Evolutionary conservation across 2,888 invertebrate genomes (phyloP), one percentile per base, ranked within the genome.

Genomic region (Orthosia incerta): DNA sequence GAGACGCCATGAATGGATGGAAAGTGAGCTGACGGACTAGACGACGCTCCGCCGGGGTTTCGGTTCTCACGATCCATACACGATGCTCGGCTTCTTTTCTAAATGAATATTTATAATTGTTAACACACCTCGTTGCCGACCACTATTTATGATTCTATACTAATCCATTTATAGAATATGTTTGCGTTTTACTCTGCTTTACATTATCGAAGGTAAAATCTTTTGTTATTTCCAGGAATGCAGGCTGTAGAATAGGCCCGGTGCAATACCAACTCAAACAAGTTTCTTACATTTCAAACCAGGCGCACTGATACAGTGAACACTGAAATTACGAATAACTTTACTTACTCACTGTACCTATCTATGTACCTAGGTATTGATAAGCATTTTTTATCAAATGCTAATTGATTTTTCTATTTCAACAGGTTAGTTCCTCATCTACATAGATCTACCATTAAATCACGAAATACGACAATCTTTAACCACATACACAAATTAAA

Each of bases 1-100:
- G 91, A 93, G 93, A 90, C 90, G 89, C 95, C 95, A 93, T 95
- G 95, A 96, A 96, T 96, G 96, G 95, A 90, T 95, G 95, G 96
- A 95, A 96, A 96, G 96, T 94, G 93, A 94, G 93, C 91, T 92
- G 92, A 86, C 91, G 88, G 91, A 90, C 93, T 90, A 93, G 92
- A 91, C 91, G 83, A 76, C 79, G 80, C 74, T 79, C 74, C 87
- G 87, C 87, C 84, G 92, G 83, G 90, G 90, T 94, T 95, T 95
- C 94, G 93, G 94, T 95, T 96, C 96, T 91, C 96, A 95, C 96
- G 95, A 91, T 93, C 89, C 89, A 90, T 91, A 89, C 83, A 71
- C 87, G 87, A 80, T 86, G 85, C 74, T 86, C 71, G 88, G 85
- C 88, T 89, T 90, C 89, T 91, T 91, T 91, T 92, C 90, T 90